Conservation (phyloP, 2,113 vertebrate genomes). For the Pholis gunnellus region DNA sequence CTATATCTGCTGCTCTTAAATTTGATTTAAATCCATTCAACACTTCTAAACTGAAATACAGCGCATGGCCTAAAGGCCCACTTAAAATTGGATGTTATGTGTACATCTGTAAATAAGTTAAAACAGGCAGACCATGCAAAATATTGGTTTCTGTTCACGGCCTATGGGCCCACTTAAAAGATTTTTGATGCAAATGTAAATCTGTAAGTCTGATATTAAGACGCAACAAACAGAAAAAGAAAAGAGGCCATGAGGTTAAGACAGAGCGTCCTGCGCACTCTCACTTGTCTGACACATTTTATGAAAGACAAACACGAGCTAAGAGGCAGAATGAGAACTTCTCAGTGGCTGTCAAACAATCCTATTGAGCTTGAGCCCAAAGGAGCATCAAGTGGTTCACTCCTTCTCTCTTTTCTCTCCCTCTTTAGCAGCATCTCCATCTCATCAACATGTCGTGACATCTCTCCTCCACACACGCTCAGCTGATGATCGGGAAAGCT, state of each 20-base stretch:
- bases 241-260: background rate
- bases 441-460: slow-evolving; percentile 71
- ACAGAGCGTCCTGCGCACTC: background rate
- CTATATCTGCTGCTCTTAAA: too few relatives aligned
- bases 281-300: background rate
- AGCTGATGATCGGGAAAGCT: slow-evolving; percentile 54
- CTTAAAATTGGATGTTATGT: background rate
- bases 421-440: slow-evolving; percentile 41
- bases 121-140: background rate
- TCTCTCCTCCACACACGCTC: slow-evolving; percentile 65
- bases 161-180: background rate
- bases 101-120: background rate
- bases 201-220: background rate
- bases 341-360: background rate
- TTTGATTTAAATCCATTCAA: background rate
- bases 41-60: background rate
- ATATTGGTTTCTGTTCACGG: background rate
- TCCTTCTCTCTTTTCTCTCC: background rate
- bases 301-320: background rate
- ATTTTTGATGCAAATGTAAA: background rate
- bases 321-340: background rate
- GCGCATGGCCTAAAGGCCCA: background rate
- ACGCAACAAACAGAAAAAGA: background rate
- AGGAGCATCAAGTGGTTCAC: background rate
- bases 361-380: background rate